A percentile compares a stretch with the other conserved stretches of the same genome.
phyloP scores from a whole-genome alignment of 2,888 invertebrate genomes.

The Rhyacophila evoluta region DNA sequence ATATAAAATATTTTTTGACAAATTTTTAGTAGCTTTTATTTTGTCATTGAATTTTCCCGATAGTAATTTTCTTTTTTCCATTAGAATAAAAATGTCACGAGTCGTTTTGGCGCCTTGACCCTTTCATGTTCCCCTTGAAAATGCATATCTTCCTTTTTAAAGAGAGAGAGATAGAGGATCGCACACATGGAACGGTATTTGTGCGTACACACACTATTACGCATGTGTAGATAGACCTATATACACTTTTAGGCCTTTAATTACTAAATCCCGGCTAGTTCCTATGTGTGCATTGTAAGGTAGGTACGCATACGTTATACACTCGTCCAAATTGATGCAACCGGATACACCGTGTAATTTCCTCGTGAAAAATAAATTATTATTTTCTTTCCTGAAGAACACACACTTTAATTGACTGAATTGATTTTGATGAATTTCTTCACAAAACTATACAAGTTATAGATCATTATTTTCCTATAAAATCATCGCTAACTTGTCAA shows the following conservation, averaged over 20 bases:
- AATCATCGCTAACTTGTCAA: too few species aligned
- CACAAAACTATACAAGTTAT: too few species aligned
- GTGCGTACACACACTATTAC: background rate
- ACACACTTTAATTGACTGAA: too few species aligned
- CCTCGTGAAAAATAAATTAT: background rate
- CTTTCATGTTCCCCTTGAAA: slow-evolving; percentile 56
- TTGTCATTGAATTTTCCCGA: too few species aligned
- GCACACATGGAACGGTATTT: background rate
- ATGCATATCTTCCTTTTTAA: slow-evolving; percentile 64
- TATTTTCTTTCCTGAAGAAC: too few species aligned
- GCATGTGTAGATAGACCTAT: background rate
- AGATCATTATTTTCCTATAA: too few species aligned
- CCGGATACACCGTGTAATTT: background rate
- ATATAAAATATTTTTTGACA: too few species aligned
- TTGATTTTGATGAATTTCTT: too few species aligned
- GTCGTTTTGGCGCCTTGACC: slow-evolving; percentile 42
- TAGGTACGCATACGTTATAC: slow-evolving; percentile 35
- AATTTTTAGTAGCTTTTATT: too few species aligned
- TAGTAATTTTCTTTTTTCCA: too few species aligned
- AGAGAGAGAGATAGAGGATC: slow-evolving; percentile 60
- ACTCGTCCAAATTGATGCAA: slow-evolving; percentile 17
- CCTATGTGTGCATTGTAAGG: slow-evolving; percentile 34
- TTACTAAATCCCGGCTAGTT: slow-evolving; percentile 51
- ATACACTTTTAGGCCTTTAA: slow-evolving; percentile 48
- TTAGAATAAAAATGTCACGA: too few species aligned